Evolutionary conservation across 2,888 invertebrate species (phyloP).

Genomic region (Sturmia bella): DNA sequence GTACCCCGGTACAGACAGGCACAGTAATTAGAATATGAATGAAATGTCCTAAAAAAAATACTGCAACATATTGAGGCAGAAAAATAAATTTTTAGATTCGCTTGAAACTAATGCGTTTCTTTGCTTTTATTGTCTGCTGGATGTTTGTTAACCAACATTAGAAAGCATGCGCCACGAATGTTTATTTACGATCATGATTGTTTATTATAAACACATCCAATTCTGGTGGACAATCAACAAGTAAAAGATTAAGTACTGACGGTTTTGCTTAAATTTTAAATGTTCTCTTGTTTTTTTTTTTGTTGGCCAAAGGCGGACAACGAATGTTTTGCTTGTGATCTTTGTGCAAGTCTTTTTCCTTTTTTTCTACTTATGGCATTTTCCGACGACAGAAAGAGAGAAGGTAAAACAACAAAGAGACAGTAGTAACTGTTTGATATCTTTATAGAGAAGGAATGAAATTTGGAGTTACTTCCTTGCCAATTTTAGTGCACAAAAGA

Average conservation of each 20-base stretch:
- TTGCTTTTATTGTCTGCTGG: background rate
- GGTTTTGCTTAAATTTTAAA: conserved; percentile 18
- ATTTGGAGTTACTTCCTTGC: conserved; percentile 64
- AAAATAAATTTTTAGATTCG: no score
- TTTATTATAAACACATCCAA: conserved; percentile 54
- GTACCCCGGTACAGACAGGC: no score
- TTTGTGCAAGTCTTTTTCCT: conserved; percentile 24
- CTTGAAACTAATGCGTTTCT: background rate
- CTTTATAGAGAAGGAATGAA: conserved; percentile 64
- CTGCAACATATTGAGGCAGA: no score
- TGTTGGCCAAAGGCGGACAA: conserved; percentile 61
- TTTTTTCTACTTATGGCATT: background rate
- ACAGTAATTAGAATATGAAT: no score
- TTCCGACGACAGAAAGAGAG: background rate
- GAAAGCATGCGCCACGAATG: conserved; percentile 63
- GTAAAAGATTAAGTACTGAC: conserved; percentile 65
- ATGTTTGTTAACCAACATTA: conserved; percentile 16
- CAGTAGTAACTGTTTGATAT: conserved; percentile 58
- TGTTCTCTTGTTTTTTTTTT: background rate
- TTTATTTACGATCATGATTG: conserved; percentile 64
- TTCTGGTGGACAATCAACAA: conserved; percentile 63
- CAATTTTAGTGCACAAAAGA: conserved; percentile 53
- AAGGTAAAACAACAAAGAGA: conserved; percentile 11
- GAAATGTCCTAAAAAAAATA: no score
- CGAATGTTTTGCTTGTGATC: conserved; percentile 57